phyloP scores from a whole-genome alignment of 2,797 vertebrate species.

The Ceyx erithaca region DNA sequence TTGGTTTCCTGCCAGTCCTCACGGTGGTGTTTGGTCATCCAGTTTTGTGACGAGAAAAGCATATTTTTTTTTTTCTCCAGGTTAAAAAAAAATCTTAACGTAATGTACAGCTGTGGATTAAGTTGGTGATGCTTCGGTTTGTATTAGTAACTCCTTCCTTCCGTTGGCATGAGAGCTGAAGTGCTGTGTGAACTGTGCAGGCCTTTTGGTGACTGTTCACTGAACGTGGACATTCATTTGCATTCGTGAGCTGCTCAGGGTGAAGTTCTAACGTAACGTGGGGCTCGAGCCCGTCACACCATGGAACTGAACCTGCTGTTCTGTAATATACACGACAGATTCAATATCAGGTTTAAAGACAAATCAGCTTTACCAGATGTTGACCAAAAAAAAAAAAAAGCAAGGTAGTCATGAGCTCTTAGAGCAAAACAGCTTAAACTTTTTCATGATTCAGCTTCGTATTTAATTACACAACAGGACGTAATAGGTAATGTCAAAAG shows the following conservation, averaged over 20 bases:
- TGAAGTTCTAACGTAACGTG: neutral
- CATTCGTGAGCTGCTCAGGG: neutral
- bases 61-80: constrained; percentile 18
- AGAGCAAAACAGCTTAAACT: neutral
- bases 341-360: neutral
- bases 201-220: neutral
- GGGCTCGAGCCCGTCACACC: neutral
- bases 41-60: constrained; percentile 57
- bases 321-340: neutral
- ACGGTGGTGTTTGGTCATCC: constrained; percentile 27
- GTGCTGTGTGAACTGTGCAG: neutral
- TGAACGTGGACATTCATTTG: neutral
- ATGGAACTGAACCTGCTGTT: neutral
- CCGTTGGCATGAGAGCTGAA: constrained; percentile 46
- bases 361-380: constrained; percentile 43
- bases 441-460: constrained; percentile 14
- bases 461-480: neutral
- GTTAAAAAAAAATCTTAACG: constrained; percentile 50
- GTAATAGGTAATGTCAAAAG: neutral
- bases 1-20: neutral
- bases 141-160: constrained; percentile 49
- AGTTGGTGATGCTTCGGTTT: constrained; percentile 58
- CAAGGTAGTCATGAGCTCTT: constrained; percentile 20
- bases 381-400: constrained; percentile 12
- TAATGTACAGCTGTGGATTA: constrained; percentile 48